Evolutionary conservation across 2,888 invertebrate species (phyloP).

Genomic region (Tridacna crocea): DNA sequence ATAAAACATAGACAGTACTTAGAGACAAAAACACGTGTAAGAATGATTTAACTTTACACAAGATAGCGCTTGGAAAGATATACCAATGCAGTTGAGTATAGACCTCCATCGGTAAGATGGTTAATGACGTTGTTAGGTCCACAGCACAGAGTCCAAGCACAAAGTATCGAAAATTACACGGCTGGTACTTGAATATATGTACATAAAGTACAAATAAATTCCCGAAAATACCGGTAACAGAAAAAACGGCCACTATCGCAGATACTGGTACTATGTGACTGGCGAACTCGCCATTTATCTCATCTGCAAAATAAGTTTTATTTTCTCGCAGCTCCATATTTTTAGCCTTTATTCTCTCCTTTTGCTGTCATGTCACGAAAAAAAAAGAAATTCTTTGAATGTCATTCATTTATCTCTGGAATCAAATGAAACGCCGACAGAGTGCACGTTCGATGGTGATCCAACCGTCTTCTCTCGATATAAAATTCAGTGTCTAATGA

Average conservation of each 20-base stretch:
- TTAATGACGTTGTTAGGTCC: conserved; percentile 31
- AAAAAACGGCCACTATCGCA: conserved; percentile 33
- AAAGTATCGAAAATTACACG: conserved; percentile 38
- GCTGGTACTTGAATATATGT: conserved; percentile 47
- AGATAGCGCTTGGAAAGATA: conserved; percentile 37
- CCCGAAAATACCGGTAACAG: conserved; percentile 40
- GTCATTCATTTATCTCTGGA: too few species aligned
- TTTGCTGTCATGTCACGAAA: neutral
- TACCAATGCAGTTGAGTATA: conserved; percentile 52
- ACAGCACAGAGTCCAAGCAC: conserved; percentile 43
- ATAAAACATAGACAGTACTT: conserved; percentile 40
- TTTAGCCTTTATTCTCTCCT: neutral
- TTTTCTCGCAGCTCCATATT: neutral
- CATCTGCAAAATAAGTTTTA: neutral
- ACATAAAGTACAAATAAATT: conserved; percentile 48
- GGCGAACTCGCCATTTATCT: conserved; percentile 34
- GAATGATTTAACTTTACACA: conserved; percentile 45
- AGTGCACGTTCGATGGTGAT: too few species aligned
- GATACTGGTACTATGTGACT: conserved; percentile 30
- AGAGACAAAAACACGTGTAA: conserved; percentile 43
- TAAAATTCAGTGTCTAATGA: too few species aligned
- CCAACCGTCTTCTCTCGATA: too few species aligned
- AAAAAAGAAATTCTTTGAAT: too few species aligned
- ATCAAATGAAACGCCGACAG: too few species aligned
- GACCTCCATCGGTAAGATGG: conserved; percentile 38